These are phyloP conservation scores for Zele albiditarsus DNA, from an alignment of 2,888 invertebrate genomes.

Conservation along the genomic window DNA sequence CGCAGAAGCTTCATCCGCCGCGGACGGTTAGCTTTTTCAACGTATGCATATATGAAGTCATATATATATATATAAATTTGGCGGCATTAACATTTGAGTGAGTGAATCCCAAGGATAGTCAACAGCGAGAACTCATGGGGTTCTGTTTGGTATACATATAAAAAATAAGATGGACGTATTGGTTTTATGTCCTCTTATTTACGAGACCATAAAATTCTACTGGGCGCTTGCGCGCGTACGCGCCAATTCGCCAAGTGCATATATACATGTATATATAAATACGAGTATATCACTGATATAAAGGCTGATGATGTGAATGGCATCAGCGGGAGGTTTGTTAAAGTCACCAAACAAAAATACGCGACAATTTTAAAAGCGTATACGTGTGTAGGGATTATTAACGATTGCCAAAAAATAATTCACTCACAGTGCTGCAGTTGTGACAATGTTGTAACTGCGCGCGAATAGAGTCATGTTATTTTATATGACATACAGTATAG, in stretches of 20 bases:
- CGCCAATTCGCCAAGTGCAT: conserved; percentile 56
- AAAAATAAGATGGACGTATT: conserved; percentile 60
- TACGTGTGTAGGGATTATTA: background rate
- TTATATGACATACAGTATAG: background rate
- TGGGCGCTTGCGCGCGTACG: conserved; percentile 32
- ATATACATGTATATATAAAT: conserved; percentile 14
- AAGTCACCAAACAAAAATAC: background rate
- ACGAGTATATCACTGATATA: background rate
- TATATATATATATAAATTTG: background rate
- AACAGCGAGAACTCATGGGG: conserved; percentile 19
- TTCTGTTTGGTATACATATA: conserved; percentile 47
- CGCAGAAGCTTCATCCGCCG: conserved; percentile 58
- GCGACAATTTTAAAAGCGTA: background rate
- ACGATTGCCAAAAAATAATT: conserved; percentile 4
- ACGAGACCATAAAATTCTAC: conserved; percentile 65
- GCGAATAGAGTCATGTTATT: background rate
- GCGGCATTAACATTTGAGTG: background rate
- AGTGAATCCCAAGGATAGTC: background rate
- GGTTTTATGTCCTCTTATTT: conserved; percentile 68
- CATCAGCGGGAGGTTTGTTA: background rate
- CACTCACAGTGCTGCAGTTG: background rate
- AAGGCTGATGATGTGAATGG: background rate
- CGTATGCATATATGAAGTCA: conserved; percentile 1
- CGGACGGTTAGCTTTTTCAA: background rate
- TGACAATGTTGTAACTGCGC: background rate